Base-by-base conservation (phyloP, 2,888 invertebrate genomes). In the Agriotes lineatus region DNA sequence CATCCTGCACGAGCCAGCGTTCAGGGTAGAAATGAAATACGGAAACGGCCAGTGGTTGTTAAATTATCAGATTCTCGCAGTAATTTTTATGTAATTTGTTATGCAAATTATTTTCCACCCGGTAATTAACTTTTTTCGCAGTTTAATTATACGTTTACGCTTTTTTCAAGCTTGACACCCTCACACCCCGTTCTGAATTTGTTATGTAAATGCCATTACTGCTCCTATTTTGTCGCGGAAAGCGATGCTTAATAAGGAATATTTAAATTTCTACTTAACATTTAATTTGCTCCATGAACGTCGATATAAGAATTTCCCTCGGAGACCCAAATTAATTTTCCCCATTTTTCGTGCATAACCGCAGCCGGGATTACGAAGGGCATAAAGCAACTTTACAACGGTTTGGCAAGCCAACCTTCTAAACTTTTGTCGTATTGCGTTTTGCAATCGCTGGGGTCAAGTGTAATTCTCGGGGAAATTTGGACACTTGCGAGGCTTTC, bases 51-150 rank as follows among this genome's bases (percentile, higher is more conserved):
- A n/a, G 59, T 48, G 48, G 33, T 52, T 52, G 54, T 62, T 56
- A 56, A 60, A 57, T 67, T 67, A 67, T 67, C 67, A 62, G 67
- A 67, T 67, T 37, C 45, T 60, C 67, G 14, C 45, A 19, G 69
- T 45, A 70, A 70, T 72, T 72, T 64, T 67, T 65, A 72, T 61
- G 61, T 59, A 72, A 70, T 72, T 72, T 72, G 67, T 70, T 64
- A 72, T 72, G 69, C 64, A 67, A 70, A 72, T 72, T 69, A 57
- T 62, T 66, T 65, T 62, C 52, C 35, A 56, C 39, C 16, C 62
- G 48, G 63, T 66, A 66, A 70, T 70, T 70, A 70, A 70, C 69
- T 66, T 70, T 25, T 70, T 64, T 66, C 63, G 25, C 68, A 44
- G 57, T 59, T 63, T 68, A 67, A 67, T 65, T 58, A 65, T 57